Base-by-base conservation (phyloP, 2,797 vertebrate genomes). In the Balearica regulorum region DNA sequence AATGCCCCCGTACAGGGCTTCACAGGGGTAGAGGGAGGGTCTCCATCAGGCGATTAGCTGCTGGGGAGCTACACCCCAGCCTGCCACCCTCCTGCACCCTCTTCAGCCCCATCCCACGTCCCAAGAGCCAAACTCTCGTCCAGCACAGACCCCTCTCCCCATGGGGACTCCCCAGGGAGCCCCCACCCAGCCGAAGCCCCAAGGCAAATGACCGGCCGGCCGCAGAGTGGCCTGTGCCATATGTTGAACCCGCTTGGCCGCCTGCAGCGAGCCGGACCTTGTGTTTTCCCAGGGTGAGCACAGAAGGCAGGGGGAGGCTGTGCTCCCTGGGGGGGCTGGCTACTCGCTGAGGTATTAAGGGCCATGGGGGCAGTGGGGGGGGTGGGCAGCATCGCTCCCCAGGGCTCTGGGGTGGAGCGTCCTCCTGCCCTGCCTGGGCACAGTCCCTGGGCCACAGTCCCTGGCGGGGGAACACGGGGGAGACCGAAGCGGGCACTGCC, bases 1-100 rank as follows among this genome's bases (percentile, higher is more conserved):
- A 2, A 72, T 26, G 4, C 21, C 41, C n/a, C 29, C 0, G 0
- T 5, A 6, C 0, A 4, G 31, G 37, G 14, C 22, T 37, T 41
- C 54, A 60, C 0, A 0, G 62, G 31, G 49, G 11, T 14, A 1
- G 6, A 75, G 18, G 61, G 9, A 60, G 4, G 5, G 1, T 33
- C 10, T 85, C 57, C 35, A 35, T 14, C 15, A 7, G 15, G 17
- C 20, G 60, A 58, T 44, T 9, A 16, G 17, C 21, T 4, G 3
- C 14, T 1, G 1, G 48, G 43, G 33, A 33, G 18, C 58, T 21
- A 21, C 0, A 0, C 16, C 54, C 35, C 86, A 41, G 25, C 17
- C 33, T 46, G 13, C 26, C 51, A 49, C n/a, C 4, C n/a, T 0
- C 44, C 17, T 10, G 10, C 13, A 7, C 6, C 13, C 1, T 1